phyloP scores from a whole-genome alignment of 2,888 invertebrate genomes.

The Eristalis arbustorum region DNA sequence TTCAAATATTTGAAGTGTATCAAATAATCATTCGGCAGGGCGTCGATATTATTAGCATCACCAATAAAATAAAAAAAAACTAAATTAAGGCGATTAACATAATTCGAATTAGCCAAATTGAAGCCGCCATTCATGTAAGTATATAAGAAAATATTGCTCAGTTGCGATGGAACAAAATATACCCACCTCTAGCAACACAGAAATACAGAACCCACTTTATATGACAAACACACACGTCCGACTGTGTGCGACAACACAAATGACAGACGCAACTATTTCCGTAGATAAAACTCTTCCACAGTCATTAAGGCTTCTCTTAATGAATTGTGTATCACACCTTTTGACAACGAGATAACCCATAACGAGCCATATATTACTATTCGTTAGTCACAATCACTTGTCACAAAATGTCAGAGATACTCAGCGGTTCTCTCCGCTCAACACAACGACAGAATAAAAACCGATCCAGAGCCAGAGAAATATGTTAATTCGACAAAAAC shows the following conservation, averaged over 20 bases:
- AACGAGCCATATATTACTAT: conserved; percentile 29
- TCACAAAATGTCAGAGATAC: conserved; percentile 32
- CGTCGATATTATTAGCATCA: not conserved
- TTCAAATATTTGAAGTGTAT: not conserved
- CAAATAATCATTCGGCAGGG: not conserved
- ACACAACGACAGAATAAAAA: not conserved
- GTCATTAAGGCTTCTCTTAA: conserved; percentile 15
- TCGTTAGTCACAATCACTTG: conserved; percentile 50
- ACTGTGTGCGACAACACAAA: not conserved
- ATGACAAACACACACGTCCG: not conserved
- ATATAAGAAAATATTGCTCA: not conserved
- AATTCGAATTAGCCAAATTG: not conserved
- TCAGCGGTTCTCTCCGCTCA: conserved; percentile 4
- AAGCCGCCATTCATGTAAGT: not conserved
- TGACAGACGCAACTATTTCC: not conserved
- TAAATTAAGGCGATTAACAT: not conserved
- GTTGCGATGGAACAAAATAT: not conserved
- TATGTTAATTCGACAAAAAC: conserved; percentile 36
- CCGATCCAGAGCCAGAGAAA: conserved; percentile 22
- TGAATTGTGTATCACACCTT: conserved; percentile 53
- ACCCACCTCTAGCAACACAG: not conserved
- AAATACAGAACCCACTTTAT: conserved; percentile 3
- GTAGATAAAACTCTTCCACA: not conserved
- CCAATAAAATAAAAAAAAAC: not conserved
- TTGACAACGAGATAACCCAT: conserved; percentile 38